Evolutionary conservation across 2,113 vertebrate genomes (phyloP).

Genomic region (Grus americana): DNA sequence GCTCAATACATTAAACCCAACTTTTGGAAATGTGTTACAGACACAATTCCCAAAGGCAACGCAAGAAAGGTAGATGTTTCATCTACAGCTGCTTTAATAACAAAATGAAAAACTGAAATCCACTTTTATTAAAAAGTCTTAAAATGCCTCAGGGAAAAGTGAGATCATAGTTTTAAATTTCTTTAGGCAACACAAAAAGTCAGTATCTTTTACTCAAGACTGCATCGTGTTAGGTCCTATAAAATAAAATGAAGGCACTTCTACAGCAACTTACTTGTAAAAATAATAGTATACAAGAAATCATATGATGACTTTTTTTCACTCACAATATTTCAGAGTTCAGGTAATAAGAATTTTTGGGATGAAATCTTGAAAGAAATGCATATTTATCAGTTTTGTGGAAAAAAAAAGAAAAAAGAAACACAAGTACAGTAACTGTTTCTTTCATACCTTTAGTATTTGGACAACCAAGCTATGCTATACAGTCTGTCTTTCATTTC

Average conservation of each 20-base stretch:
- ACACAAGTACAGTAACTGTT: accelerated
- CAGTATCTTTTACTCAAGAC: conserved; percentile 4
- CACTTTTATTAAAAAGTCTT: conserved; percentile 61
- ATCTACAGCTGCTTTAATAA: conserved; percentile 55
- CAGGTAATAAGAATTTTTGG: neutral
- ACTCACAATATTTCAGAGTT: neutral
- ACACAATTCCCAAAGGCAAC: conserved; percentile 49
- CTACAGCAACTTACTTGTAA: neutral
- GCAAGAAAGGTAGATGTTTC: conserved; percentile 50
- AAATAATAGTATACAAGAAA: neutral
- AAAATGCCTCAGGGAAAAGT: conserved; percentile 57
- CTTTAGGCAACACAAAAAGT: conserved; percentile 24
- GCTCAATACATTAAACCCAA: conserved; percentile 43
- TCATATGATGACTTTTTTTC: neutral
- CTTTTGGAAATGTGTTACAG: conserved; percentile 13
- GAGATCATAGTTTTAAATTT: conserved; percentile 57
- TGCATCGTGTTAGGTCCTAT: neutral
- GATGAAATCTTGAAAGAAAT: neutral
- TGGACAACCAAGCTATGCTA: neutral
- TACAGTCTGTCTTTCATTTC: neutral
- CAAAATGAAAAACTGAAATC: conserved; percentile 64
- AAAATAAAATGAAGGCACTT: neutral
- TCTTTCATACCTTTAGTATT: neutral
- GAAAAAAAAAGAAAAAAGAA: accelerated
- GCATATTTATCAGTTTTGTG: neutral